phyloP scores from a whole-genome alignment of 2,113 vertebrate genomes.

The Hippolais icterina region DNA sequence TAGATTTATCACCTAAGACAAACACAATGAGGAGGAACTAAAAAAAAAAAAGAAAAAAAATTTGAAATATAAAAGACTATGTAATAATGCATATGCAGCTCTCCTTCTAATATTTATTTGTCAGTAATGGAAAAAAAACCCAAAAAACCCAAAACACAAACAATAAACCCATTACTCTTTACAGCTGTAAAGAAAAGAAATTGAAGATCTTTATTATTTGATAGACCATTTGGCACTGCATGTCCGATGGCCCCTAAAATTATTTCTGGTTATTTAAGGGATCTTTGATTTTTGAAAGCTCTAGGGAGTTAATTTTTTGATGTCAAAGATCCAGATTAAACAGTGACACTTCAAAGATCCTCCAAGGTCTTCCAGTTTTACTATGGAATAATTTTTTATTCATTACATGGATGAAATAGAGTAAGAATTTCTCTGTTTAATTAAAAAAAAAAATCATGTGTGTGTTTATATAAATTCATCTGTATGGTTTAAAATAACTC shows the following conservation, averaged over 20 bases:
- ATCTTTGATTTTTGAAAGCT: constrained; percentile 16
- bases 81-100: not conserved
- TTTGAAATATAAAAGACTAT: not conserved
- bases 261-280: not conserved
- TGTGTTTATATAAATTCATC: not conserved
- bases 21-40: not conserved
- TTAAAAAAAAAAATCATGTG: not conserved
- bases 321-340: not conserved
- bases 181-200: not conserved
- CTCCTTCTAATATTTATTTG: not conserved
- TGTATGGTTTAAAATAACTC: not conserved
- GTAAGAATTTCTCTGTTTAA: not conserved
- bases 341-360: not conserved
- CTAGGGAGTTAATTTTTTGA: not conserved
- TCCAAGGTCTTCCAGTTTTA: not conserved
- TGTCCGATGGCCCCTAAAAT: not conserved
- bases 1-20: not conserved
- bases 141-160: not conserved
- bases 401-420: not conserved
- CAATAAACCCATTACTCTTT: not conserved
- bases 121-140: not conserved
- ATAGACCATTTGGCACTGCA: not conserved
- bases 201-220: not conserved
- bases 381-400: not conserved
- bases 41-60: not conserved